Conservation (phyloP, 2,797 vertebrate species). For the Anguilla anguilla region DNA sequence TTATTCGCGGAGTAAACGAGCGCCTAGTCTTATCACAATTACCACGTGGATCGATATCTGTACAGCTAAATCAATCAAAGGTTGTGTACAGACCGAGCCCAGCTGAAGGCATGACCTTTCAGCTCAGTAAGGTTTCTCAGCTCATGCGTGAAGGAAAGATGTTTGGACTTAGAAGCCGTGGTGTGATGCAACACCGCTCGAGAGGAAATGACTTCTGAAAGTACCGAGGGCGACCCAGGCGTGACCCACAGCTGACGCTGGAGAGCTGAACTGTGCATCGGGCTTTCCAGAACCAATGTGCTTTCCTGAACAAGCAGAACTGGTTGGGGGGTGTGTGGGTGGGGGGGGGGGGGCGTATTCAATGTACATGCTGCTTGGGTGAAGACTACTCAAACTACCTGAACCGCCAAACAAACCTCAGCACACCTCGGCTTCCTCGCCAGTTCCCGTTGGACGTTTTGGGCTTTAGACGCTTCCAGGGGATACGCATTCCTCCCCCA, state of each 20-base stretch:
- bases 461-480: background rate
- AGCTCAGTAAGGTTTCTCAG: background rate
- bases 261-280: background rate
- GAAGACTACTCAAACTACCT: background rate
- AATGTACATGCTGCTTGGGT: background rate
- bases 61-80: background rate
- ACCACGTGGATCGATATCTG: background rate
- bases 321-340: no score
- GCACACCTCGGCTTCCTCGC: background rate
- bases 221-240: background rate
- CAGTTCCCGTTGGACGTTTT: background rate
- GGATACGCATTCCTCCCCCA: background rate
- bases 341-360: no score
- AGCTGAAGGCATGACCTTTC: background rate
- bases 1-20: background rate
- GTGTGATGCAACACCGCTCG: background rate
- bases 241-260: background rate
- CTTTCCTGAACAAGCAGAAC: background rate
- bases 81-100: background rate
- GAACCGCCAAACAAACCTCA: background rate
- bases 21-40: background rate
- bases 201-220: background rate
- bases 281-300: background rate
- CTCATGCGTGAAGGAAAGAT: no score
- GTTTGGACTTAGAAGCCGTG: background rate